Evolutionary conservation across 2,888 invertebrate species (phyloP).

Genomic region (Napeogenes sylphis): DNA sequence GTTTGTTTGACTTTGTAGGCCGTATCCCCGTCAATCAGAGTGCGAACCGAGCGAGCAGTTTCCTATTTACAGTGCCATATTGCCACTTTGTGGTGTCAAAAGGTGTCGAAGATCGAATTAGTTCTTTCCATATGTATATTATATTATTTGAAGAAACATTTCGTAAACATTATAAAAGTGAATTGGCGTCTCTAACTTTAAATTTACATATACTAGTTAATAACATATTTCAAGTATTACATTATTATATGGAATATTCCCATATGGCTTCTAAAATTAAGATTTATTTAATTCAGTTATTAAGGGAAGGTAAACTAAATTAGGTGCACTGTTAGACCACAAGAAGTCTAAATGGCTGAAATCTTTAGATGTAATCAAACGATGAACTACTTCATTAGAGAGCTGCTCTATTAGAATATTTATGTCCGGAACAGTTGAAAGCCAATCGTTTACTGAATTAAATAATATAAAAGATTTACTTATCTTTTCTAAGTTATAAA

Average conservation of each 20-base stretch:
- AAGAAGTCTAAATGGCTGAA: slow-evolving; percentile 52
- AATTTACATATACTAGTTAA: too few relatives aligned
- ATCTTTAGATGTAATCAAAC: slow-evolving; percentile 34
- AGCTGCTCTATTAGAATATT: slow-evolving; percentile 35
- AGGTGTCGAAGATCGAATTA: too few relatives aligned
- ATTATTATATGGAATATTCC: too few relatives aligned
- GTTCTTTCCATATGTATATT: too few relatives aligned
- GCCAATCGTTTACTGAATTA: slow-evolving; percentile 44
- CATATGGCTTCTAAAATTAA: background rate
- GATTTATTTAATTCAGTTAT: slow-evolving; percentile 13
- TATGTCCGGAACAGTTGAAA: slow-evolving; percentile 40
- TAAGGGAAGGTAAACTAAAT: slow-evolving; percentile 34
- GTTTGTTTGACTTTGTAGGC: too few relatives aligned
- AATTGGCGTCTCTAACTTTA: too few relatives aligned
- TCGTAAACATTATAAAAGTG: background rate
- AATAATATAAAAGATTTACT: slow-evolving; percentile 42
- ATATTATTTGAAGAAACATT: too few relatives aligned
- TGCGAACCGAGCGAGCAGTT: too few relatives aligned
- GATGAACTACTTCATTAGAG: slow-evolving; percentile 36
- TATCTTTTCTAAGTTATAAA: slow-evolving; percentile 38
- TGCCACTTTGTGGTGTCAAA: too few relatives aligned
- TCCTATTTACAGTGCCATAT: too few relatives aligned
- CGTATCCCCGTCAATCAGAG: too few relatives aligned
- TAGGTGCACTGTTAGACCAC: slow-evolving; percentile 40
- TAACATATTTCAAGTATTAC: too few relatives aligned